phyloP scores from a whole-genome alignment of 2,888 invertebrate genomes.

The Trileptium ribeirensis region DNA sequence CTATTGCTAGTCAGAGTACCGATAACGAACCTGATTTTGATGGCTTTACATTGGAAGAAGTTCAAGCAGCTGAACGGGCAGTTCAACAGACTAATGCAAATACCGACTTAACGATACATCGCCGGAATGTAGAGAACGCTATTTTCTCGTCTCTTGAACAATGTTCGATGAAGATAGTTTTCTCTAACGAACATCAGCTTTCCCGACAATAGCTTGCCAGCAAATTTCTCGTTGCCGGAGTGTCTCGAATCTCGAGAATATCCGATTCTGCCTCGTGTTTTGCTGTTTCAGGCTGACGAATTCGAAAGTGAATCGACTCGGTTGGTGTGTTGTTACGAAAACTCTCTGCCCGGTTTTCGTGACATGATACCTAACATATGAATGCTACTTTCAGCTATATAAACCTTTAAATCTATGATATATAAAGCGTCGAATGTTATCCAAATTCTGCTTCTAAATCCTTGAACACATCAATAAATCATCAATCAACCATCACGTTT shows the following conservation, averaged over 20 bases:
- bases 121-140: background rate
- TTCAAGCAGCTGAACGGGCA: background rate
- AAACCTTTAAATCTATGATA: too few relatives aligned
- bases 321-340: background rate
- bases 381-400: background rate
- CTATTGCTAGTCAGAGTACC: background rate
- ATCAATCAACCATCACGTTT: too few relatives aligned
- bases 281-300: background rate
- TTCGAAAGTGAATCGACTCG: background rate
- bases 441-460: background rate
- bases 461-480: too few relatives aligned
- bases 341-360: background rate
- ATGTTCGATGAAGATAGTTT: background rate
- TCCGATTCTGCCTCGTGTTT: background rate
- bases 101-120: background rate
- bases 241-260: background rate
- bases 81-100: background rate
- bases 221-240: background rate
- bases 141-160: background rate
- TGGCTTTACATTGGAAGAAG: background rate
- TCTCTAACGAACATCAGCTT: too few relatives aligned
- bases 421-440: background rate
- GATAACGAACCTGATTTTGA: background rate
- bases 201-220: too few relatives aligned
- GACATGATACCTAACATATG: background rate